Conservation (phyloP, 2,113 vertebrate species). For the Nycticryphes semicollaris region DNA sequence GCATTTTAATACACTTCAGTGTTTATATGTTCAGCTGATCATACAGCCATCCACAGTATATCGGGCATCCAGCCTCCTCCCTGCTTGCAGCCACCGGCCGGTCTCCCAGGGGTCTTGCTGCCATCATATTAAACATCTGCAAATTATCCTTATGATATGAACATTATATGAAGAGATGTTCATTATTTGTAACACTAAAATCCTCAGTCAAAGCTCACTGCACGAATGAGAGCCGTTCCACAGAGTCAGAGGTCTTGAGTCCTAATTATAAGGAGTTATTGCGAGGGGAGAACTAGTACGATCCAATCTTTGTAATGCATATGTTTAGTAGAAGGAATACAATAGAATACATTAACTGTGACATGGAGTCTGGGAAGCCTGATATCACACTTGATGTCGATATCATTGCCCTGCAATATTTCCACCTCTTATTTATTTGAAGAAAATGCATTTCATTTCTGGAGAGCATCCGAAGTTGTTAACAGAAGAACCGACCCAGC, state of each 20-base stretch:
- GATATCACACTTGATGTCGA: neutral
- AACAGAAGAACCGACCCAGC: neutral
- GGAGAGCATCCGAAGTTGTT: neutral
- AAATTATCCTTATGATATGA: neutral
- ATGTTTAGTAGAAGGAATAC: neutral
- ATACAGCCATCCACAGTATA: accelerated
- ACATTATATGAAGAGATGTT: neutral
- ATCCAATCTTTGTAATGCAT: neutral
- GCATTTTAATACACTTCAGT: neutral
- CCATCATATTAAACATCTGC: accelerated
- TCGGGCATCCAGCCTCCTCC: neutral
- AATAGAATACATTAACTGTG: neutral
- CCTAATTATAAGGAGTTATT: neutral
- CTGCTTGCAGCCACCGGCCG: accelerated
- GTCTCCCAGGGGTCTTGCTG: neutral
- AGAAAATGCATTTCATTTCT: neutral
- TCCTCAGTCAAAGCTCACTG: neutral
- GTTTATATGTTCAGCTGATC: neutral
- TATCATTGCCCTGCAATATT: neutral
- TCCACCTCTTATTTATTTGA: conserved; percentile 6
- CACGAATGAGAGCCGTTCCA: neutral
- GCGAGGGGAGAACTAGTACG: neutral
- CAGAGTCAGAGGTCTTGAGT: neutral
- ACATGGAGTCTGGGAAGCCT: neutral
- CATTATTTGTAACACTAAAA: accelerated